Evolutionary conservation across 2,113 vertebrate species (phyloP).

Genomic region (Corvus hawaiiensis): DNA sequence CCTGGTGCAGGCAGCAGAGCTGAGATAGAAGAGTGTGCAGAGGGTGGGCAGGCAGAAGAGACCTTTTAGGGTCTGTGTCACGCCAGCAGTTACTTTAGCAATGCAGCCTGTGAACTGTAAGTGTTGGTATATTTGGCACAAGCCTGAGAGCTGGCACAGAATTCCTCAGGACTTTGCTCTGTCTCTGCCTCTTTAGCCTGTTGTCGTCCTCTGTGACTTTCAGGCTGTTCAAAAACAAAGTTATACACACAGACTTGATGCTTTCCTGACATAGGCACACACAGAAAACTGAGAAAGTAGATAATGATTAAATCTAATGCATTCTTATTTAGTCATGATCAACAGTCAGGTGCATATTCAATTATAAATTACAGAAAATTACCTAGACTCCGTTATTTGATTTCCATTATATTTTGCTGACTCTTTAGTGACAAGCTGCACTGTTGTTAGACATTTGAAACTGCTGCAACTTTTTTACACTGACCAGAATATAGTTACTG

Average conservation of each 20-base stretch:
- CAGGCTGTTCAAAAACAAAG: background rate
- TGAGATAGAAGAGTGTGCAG: background rate
- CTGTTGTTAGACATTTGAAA: background rate
- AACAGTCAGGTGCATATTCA: background rate
- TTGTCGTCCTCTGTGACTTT: fast-evolving
- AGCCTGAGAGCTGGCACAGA: background rate
- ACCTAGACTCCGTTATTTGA: background rate
- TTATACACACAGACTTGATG: background rate
- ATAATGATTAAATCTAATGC: background rate
- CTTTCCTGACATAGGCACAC: background rate
- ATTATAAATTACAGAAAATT: background rate
- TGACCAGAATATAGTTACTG: background rate
- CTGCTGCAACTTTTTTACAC: background rate
- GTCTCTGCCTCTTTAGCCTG: background rate
- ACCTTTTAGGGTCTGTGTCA: background rate
- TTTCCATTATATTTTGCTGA: background rate
- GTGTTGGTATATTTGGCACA: background rate
- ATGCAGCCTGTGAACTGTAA: background rate
- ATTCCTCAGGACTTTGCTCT: background rate
- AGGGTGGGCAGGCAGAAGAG: background rate
- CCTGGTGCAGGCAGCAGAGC: background rate
- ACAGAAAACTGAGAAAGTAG: background rate
- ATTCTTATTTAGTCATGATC: background rate
- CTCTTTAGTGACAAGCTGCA: background rate
- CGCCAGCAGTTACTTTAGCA: fast-evolving